Evolutionary conservation across 2,113 vertebrate species (phyloP), one percentile per base, ranked within the genome.

Genomic region (Notothenia rossii): DNA sequence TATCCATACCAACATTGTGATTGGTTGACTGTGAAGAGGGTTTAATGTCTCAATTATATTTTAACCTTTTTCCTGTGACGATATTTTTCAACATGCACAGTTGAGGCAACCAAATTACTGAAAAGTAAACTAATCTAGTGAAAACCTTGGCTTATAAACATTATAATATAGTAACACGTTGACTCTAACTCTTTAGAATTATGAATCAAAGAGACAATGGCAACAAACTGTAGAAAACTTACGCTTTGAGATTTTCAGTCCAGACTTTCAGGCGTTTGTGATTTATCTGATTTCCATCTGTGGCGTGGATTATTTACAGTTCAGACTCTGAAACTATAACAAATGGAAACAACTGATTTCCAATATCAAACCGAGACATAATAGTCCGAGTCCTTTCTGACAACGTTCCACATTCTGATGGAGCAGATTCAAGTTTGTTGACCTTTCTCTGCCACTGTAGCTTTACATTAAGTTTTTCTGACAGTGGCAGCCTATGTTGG

Each of bases 341-440:
- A 63, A 69, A 71, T n/a, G 66, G 82, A 86, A 89, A 79, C 84
- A 77, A 71, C 25, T 53, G 82, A 87, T 87, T 81, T 69, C 63
- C 53, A 58, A 5, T 74, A 61, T 43, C 12, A 55, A 36, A 61
- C 60, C 15, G 72, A 82, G 83, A 75, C 78, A 36, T 20, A 81
- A 76, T 75, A 72, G 65, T 76, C 68, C 7, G 58, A 7, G 18
- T 79, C 46, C 13, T 56, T 75, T 80, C 76, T 56, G 72, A 79
- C 61, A 64, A 8, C 10, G 53, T 45, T 83, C 79, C 74, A 65
- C 72, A 12, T 73, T 78, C 33, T 78, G 82, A 83, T 50, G 60
- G 82, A 77, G 75, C 65, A 56, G 55, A 82, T 87, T 81, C 69
- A 48, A 79, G 79, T 75, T 71, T 72, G 61, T 62, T 72, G 78